Conservation (phyloP, 2,797 vertebrate species). For the Bradypus variegatus region DNA sequence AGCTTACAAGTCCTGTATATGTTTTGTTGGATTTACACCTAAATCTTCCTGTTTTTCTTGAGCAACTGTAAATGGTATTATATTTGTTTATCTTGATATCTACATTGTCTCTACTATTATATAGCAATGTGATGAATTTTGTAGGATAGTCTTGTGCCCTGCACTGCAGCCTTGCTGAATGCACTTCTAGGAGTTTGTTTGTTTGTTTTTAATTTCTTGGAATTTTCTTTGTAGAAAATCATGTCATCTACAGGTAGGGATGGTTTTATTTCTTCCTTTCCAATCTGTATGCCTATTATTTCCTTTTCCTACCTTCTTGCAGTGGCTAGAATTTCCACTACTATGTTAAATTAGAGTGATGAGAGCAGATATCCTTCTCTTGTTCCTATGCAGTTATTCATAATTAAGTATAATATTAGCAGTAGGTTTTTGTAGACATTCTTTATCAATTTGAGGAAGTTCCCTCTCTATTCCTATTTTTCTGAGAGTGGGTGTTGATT, state of each 20-base stretch:
- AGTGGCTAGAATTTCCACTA: background rate
- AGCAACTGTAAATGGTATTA: background rate
- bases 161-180: background rate
- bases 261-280: background rate
- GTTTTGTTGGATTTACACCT: background rate
- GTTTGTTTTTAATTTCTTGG: background rate
- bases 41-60: background rate
- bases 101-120: background rate
- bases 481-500: background rate
- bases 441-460: background rate
- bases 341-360: background rate
- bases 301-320: background rate
- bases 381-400: background rate
- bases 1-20: background rate
- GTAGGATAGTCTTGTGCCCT: background rate
- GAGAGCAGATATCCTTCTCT: background rate
- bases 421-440: background rate
- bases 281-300: background rate
- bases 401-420: background rate
- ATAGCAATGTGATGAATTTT: background rate
- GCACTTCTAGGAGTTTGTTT: background rate
- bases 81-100: background rate
- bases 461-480: background rate
- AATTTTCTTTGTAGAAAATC: background rate
- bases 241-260: background rate